Conservation (phyloP, 1,140 invertebrate species). For the Brachionus manjavacas region DNA sequence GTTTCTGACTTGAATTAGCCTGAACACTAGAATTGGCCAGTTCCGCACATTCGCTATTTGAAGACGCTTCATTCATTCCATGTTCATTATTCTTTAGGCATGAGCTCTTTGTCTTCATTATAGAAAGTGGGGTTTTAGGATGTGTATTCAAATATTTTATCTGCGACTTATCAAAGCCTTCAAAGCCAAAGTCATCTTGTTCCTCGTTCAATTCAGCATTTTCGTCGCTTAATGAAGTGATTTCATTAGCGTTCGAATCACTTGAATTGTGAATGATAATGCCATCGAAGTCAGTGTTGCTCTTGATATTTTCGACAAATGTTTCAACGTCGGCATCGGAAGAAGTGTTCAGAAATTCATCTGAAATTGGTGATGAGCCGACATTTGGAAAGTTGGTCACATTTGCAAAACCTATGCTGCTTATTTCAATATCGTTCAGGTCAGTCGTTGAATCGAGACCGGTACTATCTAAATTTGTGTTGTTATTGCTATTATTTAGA, state of each 20-base stretch:
- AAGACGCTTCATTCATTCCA: background rate
- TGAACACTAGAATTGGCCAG: background rate
- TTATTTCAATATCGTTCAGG: background rate
- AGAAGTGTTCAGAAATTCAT: constrained; percentile 13
- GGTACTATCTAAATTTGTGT: constrained; percentile 1
- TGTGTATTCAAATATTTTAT: constrained; percentile 15
- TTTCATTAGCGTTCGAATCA: constrained; percentile 13
- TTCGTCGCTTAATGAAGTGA: background rate
- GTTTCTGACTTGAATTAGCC: background rate
- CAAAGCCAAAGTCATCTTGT: constrained; percentile 14
- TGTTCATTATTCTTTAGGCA: background rate
- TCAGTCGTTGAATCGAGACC: constrained; percentile 1
- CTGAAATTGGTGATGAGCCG: constrained; percentile 19
- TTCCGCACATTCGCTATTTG: background rate
- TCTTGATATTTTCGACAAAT: background rate
- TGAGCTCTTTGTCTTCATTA: constrained; percentile 7
- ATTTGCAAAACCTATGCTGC: background rate
- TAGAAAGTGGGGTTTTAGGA: background rate
- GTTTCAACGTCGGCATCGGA: background rate
- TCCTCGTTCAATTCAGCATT: background rate
- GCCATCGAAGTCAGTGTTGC: background rate
- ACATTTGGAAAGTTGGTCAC: constrained; percentile 39
- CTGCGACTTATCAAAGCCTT: background rate
- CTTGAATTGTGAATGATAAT: constrained; percentile 26
- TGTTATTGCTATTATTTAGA: background rate